Conservation (phyloP, 2,888 invertebrate genomes). For the Diaperis boleti region DNA sequence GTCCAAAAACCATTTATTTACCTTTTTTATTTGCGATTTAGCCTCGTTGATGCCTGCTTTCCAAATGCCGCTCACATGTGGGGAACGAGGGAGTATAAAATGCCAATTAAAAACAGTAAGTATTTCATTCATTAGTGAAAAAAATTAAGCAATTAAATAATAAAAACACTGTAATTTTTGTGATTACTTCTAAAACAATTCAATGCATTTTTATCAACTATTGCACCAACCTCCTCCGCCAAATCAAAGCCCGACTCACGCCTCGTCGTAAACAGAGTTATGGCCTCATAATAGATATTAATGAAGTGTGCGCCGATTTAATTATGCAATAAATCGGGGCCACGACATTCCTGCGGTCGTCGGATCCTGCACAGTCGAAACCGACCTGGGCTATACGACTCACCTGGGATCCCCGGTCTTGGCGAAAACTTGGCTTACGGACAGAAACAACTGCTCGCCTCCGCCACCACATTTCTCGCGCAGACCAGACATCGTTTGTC, state of each 20-base stretch:
- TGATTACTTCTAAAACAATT: too few relatives aligned
- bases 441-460: conserved; percentile 12
- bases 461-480: conserved; percentile 10
- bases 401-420: conserved; percentile 41
- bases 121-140: too few relatives aligned
- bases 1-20: too few relatives aligned
- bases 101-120: too few relatives aligned
- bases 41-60: too few relatives aligned
- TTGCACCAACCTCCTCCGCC: too few relatives aligned
- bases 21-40: too few relatives aligned
- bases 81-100: too few relatives aligned
- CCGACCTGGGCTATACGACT: conserved; percentile 37
- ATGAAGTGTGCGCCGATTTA: conserved; percentile 49
- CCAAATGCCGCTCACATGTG: too few relatives aligned
- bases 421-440: conserved; percentile 32
- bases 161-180: too few relatives aligned
- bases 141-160: too few relatives aligned
- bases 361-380: conserved; percentile 30
- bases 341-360: conserved; percentile 40
- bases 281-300: conserved; percentile 48
- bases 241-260: conserved; percentile 18
- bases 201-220: too few relatives aligned
- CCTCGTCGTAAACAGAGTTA: conserved; percentile 40
- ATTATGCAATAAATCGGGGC: conserved; percentile 50
- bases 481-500: conserved; percentile 10